Conservation (phyloP, 35 echinoderm and acorn worm species). For the Hemicentrotus pulcherrimus region DNA sequence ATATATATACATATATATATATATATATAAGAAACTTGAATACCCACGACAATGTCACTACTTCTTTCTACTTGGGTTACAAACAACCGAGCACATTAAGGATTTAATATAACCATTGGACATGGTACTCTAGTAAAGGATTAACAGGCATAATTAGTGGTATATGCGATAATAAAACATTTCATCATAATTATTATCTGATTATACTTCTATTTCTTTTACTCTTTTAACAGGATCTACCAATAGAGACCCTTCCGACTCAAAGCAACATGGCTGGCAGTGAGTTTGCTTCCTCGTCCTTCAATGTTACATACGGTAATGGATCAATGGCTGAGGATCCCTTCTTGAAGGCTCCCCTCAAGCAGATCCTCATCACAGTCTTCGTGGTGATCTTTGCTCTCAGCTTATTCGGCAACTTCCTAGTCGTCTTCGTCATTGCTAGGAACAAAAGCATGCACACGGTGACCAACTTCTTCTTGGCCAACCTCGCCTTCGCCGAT, state of each 20-base stretch:
- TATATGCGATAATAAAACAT: too few relatives aligned
- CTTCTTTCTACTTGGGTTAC: too few relatives aligned
- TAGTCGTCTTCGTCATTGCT: conserved; percentile 87
- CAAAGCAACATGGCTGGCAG: neutral
- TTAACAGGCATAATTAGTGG: too few relatives aligned
- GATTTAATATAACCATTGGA: too few relatives aligned
- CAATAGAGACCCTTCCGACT: too few relatives aligned
- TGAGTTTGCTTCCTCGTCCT: neutral
- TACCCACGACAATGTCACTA: neutral
- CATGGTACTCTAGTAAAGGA: too few relatives aligned
- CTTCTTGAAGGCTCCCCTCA: conserved; percentile 52
- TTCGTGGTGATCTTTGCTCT: conserved; percentile 68
- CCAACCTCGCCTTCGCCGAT: conserved; percentile 82
- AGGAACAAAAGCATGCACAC: conserved; percentile 82
- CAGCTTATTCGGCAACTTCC: conserved; percentile 73
- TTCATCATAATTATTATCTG: neutral
- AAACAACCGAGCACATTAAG: too few relatives aligned
- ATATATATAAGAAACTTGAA: neutral
- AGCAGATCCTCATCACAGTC: conserved; percentile 61
- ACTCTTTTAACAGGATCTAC: neutral
- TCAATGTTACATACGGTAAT: neutral
- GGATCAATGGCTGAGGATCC: conserved; percentile 49
- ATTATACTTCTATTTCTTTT: neutral
- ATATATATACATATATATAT: too few relatives aligned
- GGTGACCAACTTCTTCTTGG: conserved; percentile 89